Evolutionary conservation across 1,140 invertebrate genomes (phyloP), one percentile per base, ranked within the genome.

Genomic region (Elysia chlorotica): DNA sequence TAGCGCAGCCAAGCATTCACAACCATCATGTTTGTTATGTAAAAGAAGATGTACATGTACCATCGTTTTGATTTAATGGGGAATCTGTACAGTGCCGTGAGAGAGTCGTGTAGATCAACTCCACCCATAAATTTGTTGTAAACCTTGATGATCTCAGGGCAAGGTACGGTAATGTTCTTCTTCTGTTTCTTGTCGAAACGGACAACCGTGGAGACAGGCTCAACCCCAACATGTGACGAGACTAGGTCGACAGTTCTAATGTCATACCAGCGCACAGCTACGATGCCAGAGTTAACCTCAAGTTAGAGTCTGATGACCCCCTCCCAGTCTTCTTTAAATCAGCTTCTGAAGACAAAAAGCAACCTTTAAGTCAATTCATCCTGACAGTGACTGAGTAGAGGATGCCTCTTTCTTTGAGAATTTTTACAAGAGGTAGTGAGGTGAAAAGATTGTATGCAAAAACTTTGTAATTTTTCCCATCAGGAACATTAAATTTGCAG

Each of bases 121-220:
- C 87, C 86, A 14, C 85, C 85, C 85, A 88, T 88, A 63, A 74
- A 81, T 59, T 78, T 74, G 74, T 88, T 88, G 77, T 88, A 88
- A 37, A 78, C 48, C 65, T 80, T 80, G 2, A 88, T 73, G 37
- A 85, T 78, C 53, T 81, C 78, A 65, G 87, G 87, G 66, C 81
- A 66, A 68, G 74, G 31, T 25, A 87, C 74, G 38, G 78, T 54
- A 2, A 87, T 73, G 67, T 85, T 83, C 68, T 56, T 30, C 63
- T 82, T 83, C 23, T 74, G 48, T 59, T 65, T 74, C 69, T 76
- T 78, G 48, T 76, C 68, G 70, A 67, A 79, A 74, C 80, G 54
- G 21, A 30, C 33, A 28, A 62, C 69, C 10, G 30, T 61, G 33
- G n/a, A 19, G 3, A 10, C 25, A 14, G 65, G 65, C 3, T 38